Evolutionary conservation across 2,797 vertebrate species (phyloP).

Genomic region (Oophaga sylvatica): DNA sequence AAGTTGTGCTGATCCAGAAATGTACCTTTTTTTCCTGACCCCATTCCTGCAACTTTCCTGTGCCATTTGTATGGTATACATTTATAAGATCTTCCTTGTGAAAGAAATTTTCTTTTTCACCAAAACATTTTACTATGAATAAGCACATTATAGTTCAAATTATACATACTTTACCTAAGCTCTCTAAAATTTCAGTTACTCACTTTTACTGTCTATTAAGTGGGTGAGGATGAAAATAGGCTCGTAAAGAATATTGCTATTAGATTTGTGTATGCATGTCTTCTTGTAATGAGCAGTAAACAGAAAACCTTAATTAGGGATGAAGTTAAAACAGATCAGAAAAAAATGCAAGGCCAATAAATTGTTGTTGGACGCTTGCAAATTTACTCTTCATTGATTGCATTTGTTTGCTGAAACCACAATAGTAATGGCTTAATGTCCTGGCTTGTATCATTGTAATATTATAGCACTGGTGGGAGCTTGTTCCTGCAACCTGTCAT

Average conservation of each 20-base stretch:
- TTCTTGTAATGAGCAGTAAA: neutral
- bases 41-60: too few relatives aligned
- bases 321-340: neutral
- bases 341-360: neutral
- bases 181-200: neutral
- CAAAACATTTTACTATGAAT: too few relatives aligned
- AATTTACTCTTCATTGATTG: neutral
- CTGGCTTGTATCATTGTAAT: neutral
- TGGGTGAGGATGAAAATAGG: slow-evolving; percentile 1
- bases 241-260: neutral
- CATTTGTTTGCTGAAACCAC: neutral
- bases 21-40: too few relatives aligned
- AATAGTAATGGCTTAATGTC: neutral
- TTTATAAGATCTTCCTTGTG: too few relatives aligned
- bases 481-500: neutral
- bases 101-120: too few relatives aligned
- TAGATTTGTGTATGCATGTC: neutral
- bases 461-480: neutral
- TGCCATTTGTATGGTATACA: too few relatives aligned
- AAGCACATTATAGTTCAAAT: too few relatives aligned
- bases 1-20: too few relatives aligned
- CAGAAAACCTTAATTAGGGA: neutral
- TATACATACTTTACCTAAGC: too few relatives aligned
- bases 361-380: neutral
- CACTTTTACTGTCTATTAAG: neutral